These are phyloP conservation scores for Sylvietta virens DNA, from an alignment of 2,113 vertebrate species.

Conservation along the genomic window DNA sequence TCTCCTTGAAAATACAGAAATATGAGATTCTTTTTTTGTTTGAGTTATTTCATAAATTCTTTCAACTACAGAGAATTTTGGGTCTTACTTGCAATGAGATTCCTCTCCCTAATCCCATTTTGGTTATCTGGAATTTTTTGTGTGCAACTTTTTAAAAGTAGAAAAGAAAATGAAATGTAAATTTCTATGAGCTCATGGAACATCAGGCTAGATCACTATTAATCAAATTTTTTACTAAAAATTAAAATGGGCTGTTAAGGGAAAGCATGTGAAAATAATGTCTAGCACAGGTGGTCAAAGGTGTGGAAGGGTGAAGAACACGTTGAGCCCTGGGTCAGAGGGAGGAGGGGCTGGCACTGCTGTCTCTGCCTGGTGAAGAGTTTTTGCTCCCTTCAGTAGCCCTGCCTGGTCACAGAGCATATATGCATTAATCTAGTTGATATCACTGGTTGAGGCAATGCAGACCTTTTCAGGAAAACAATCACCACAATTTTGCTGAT, in stretches of 20 bases:
- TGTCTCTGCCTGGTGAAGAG: neutral
- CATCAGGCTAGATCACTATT: neutral
- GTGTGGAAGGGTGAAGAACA: neutral
- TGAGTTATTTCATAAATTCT: neutral
- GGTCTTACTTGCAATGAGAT: neutral
- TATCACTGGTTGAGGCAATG: fast-evolving
- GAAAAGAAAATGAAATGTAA: neutral
- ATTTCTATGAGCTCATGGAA: neutral
- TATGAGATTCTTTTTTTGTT: fast-evolving
- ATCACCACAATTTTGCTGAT: neutral
- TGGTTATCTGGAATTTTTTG: neutral
- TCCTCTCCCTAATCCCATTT: neutral
- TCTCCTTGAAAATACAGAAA: neutral
- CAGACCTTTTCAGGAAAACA: neutral
- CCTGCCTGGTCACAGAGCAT: neutral
- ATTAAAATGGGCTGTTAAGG: neutral
- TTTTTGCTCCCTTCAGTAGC: neutral
- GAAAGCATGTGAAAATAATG: neutral
- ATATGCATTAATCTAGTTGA: neutral
- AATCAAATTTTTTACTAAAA: neutral
- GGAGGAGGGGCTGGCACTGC: neutral
- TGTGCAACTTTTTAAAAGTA: neutral
- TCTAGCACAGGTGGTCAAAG: neutral
- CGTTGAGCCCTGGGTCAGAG: neutral
- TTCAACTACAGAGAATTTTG: neutral